Evolutionary conservation across 53 echinoderm and acorn worm genomes (phyloP).

Genomic region (Echinometra lucunter): DNA sequence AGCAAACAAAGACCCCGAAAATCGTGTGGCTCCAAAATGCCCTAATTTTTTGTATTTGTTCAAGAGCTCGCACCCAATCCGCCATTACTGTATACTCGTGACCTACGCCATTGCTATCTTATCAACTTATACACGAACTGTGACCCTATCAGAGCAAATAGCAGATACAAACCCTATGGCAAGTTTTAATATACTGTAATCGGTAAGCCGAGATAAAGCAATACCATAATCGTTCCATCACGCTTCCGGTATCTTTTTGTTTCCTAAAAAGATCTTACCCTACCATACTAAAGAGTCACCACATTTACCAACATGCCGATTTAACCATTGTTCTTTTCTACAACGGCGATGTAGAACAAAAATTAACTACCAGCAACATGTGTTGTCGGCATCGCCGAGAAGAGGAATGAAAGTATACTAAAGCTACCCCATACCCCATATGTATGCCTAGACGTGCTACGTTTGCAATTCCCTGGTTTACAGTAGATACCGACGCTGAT

Average conservation of each 20-base stretch:
- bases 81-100: constrained; percentile 7
- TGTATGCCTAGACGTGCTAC: too few species aligned
- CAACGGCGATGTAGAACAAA: too few species aligned
- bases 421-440: too few species aligned
- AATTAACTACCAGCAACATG: too few species aligned
- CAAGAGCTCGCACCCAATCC: constrained; percentile 7
- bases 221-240: not conserved
- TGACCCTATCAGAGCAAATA: constrained; percentile 26
- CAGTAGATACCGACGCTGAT: too few species aligned
- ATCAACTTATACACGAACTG: not conserved
- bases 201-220: not conserved
- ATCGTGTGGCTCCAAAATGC: constrained; percentile 37
- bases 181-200: not conserved
- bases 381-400: too few species aligned
- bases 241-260: not conserved
- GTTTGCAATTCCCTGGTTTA: too few species aligned
- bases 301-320: too few species aligned
- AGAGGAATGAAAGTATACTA: too few species aligned
- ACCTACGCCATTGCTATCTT: constrained; percentile 9
- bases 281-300: too few species aligned
- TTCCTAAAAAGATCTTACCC: not conserved
- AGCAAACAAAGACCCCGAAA: not conserved
- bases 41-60: constrained; percentile 16
- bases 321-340: too few species aligned
- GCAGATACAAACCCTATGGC: not conserved